Evolutionary conservation across 2,888 invertebrate species (phyloP).

Genomic region (Onchidella celtica): DNA sequence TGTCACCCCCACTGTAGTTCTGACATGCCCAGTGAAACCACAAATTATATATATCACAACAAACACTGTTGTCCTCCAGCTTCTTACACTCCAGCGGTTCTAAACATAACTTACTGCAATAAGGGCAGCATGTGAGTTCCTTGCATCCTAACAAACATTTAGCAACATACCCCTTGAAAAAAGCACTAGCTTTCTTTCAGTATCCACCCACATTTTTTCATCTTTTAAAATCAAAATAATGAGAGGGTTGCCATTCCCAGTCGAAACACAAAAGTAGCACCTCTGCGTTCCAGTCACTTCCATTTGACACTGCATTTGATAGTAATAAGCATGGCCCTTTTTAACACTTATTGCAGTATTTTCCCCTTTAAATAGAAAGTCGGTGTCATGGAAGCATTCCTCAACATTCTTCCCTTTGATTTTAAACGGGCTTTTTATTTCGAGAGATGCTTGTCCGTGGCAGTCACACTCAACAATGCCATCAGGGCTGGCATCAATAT

Average conservation of each 20-base stretch:
- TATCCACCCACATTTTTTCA: neutral
- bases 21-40: slow-evolving; percentile 4
- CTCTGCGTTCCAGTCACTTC: neutral
- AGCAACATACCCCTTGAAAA: neutral
- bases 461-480: neutral
- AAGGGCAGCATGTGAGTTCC: neutral
- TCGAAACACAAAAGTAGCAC: neutral
- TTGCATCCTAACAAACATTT: neutral
- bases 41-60: neutral
- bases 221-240: neutral
- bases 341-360: neutral
- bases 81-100: neutral
- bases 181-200: neutral
- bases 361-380: neutral
- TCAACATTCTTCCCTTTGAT: neutral
- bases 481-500: neutral
- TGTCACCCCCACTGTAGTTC: neutral
- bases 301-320: neutral
- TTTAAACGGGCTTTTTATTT: neutral
- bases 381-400: neutral
- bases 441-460: neutral
- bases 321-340: neutral
- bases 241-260: neutral
- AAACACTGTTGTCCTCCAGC: neutral
- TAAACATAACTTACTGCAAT: neutral